phyloP scores from a whole-genome alignment of 2,113 vertebrate genomes.

The Pleuronectes platessa region DNA sequence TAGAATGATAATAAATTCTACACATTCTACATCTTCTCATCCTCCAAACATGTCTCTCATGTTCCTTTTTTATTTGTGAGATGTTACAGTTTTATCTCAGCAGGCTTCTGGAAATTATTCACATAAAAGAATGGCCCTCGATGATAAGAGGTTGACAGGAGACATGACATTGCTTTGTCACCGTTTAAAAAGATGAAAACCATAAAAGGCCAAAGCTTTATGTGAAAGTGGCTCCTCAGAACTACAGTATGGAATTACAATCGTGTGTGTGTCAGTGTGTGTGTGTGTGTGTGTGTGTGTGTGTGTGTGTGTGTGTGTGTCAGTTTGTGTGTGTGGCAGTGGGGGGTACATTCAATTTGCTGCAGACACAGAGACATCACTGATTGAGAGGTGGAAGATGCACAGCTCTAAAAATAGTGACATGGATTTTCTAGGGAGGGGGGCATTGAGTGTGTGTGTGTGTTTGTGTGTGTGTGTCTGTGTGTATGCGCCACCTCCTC shows the following conservation, averaged over 20 bases:
- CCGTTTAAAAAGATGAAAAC: too few relatives aligned
- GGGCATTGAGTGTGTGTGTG: slow-evolving; percentile 2
- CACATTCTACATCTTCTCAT: too few relatives aligned
- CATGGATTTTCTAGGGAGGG: slow-evolving; percentile 59
- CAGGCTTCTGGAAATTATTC: background rate
- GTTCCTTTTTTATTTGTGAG: too few relatives aligned
- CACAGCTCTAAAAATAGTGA: slow-evolving; percentile 68
- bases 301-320: background rate
- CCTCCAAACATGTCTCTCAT: too few relatives aligned
- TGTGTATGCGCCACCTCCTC: slow-evolving; percentile 5
- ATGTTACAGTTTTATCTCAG: too few relatives aligned
- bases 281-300: background rate
- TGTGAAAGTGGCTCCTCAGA: too few relatives aligned
- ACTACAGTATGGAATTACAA: too few relatives aligned
- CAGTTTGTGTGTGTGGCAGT: background rate
- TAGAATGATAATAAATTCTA: too few relatives aligned
- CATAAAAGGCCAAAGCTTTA: too few relatives aligned
- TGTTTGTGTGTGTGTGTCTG: slow-evolving; percentile 19
- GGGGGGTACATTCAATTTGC: slow-evolving; percentile 31
- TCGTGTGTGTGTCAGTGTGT: background rate
- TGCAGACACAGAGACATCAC: slow-evolving; percentile 36
- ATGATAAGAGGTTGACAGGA: too few relatives aligned
- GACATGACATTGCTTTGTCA: too few relatives aligned
- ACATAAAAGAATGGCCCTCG: too few relatives aligned
- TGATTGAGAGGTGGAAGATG: slow-evolving; percentile 62